Percentiles rank a stretch among this genome's conserved stretches.
Evolutionary conservation across 2,797 vertebrate species (phyloP).

Genomic region (Pangasius djambal): DNA sequence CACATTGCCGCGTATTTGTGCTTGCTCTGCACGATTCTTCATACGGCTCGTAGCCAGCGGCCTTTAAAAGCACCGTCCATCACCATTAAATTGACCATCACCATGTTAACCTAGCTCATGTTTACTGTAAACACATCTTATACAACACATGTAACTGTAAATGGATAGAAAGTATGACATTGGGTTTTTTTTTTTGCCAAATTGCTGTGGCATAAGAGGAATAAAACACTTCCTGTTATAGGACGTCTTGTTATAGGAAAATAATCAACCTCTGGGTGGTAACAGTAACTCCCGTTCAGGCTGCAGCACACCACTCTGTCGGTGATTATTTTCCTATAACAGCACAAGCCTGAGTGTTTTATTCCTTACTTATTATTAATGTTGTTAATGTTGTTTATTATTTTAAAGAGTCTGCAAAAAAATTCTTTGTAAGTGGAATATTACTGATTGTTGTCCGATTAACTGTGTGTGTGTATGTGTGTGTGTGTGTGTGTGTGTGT

Average conservation of each 20-base stretch:
- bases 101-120: too few species aligned
- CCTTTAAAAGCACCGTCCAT: too few species aligned
- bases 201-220: neutral
- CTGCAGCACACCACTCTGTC: neutral
- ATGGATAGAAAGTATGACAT: neutral
- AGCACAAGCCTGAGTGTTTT: neutral
- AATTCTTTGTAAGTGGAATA: neutral
- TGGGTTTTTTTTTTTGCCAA: neutral
- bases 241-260: neutral
- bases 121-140: too few species aligned
- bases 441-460: neutral
- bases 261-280: neutral
- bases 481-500: constrained; percentile 35
- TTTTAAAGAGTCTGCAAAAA: neutral
- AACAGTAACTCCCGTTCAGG: neutral
- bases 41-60: too few species aligned
- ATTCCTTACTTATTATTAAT: neutral
- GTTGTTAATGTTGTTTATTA: neutral
- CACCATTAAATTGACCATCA: too few species aligned
- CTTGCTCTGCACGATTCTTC: too few species aligned
- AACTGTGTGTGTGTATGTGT: neutral
- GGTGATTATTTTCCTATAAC: neutral
- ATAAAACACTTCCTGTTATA: neutral
- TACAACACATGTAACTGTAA: neutral
- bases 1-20: too few species aligned